phyloP scores from a whole-genome alignment of 2,888 invertebrate species.

The Erebia palarica region DNA sequence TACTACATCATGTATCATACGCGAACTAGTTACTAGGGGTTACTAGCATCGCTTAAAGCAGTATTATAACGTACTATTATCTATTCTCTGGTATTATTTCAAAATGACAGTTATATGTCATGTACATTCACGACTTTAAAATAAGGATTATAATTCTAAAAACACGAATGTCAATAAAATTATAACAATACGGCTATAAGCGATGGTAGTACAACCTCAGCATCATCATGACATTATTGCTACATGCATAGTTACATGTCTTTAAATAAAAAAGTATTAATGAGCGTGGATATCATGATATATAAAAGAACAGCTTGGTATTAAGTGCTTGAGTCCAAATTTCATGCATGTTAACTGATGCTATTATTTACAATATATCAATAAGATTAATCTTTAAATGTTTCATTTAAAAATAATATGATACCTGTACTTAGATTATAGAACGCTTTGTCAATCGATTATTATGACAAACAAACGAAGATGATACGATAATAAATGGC shows the following conservation, averaged over 20 bases:
- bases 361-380: not conserved
- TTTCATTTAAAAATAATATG: too few relatives aligned
- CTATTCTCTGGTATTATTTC: too few relatives aligned
- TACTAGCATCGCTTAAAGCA: too few relatives aligned
- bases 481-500: constrained; percentile 36
- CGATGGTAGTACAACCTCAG: not conserved
- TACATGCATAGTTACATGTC: not conserved
- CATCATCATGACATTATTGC: constrained; percentile 23
- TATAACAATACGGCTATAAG: too few relatives aligned
- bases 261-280: constrained; percentile 11
- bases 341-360: not conserved
- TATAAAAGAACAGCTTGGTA: not conserved
- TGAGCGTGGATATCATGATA: not conserved
- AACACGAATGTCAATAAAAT: too few relatives aligned
- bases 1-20: constrained; percentile 36
- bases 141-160: too few relatives aligned
- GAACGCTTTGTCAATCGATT: constrained; percentile 3
- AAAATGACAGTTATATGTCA: too few relatives aligned
- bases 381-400: not conserved
- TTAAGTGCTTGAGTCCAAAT: not conserved
- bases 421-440: not conserved
- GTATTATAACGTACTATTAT: too few relatives aligned
- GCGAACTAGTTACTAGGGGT: not conserved
- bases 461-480: constrained; percentile 23
- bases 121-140: too few relatives aligned